These are phyloP conservation scores for Brachypteracias leptosomus DNA, from an alignment of 2,113 vertebrate genomes.

Conservation along the genomic window DNA sequence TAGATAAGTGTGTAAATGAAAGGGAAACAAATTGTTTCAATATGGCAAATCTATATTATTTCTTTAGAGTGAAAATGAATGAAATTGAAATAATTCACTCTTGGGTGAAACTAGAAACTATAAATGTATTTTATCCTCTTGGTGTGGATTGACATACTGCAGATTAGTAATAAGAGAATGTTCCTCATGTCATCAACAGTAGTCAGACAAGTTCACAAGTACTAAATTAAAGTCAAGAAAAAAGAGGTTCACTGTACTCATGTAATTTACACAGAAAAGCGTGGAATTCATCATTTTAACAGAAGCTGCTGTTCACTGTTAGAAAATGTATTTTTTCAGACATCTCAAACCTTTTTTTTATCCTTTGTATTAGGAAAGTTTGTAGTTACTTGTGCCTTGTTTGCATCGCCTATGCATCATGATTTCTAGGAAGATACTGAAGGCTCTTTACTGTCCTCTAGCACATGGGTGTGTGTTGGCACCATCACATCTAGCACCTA, in stretches of 20 bases:
- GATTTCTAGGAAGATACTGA: not conserved
- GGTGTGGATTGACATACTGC: slow-evolving; percentile 37
- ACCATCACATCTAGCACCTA: not conserved
- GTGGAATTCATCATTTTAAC: slow-evolving; percentile 17
- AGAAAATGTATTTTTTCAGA: not conserved
- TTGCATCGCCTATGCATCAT: not conserved
- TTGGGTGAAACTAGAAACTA: slow-evolving; percentile 61
- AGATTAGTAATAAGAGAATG: slow-evolving; percentile 46
- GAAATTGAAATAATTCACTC: slow-evolving; percentile 72
- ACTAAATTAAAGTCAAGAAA: slow-evolving; percentile 40
- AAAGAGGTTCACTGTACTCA: not conserved
- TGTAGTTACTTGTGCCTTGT: not conserved
- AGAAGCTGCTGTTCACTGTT: not conserved
- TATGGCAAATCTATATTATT: slow-evolving; percentile 65
- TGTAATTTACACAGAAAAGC: slow-evolving; percentile 40
- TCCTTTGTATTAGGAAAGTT: not conserved
- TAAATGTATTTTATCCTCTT: slow-evolving; percentile 70
- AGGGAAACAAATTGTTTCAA: slow-evolving; percentile 66
- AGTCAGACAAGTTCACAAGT: not conserved
- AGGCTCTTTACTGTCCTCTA: not conserved
- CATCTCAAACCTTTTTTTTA: not conserved
- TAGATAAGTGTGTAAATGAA: slow-evolving; percentile 69
- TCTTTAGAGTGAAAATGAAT: slow-evolving; percentile 65
- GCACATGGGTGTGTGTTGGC: fast-evolving
- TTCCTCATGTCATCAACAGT: slow-evolving; percentile 11